Evolutionary conservation across 2,888 invertebrate genomes (phyloP).

Genomic region (Noctua janthina): DNA sequence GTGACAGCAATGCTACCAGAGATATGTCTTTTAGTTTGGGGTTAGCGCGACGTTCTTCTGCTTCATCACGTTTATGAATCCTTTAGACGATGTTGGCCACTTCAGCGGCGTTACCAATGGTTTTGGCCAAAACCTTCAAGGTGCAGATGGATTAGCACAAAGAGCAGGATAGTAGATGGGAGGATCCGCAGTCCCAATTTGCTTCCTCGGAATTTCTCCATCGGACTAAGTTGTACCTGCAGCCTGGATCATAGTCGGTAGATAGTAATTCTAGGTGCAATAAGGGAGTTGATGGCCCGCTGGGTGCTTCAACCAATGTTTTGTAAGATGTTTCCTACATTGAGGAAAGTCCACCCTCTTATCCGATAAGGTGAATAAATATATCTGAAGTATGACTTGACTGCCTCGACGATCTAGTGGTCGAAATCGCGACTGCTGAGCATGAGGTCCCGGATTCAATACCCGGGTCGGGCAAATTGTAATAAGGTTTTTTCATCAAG

Average conservation of each 20-base stretch:
- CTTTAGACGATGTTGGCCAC: too few relatives aligned
- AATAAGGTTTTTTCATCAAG: too few relatives aligned
- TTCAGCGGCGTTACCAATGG: too few relatives aligned
- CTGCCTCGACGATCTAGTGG: too few relatives aligned
- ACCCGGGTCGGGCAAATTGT: too few relatives aligned
- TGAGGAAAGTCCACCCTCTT: background rate
- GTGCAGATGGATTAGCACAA: background rate
- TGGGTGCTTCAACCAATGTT: background rate
- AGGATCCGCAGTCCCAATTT: background rate
- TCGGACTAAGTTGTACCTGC: background rate
- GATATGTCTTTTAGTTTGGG: too few relatives aligned
- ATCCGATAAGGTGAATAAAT: background rate
- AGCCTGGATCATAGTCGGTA: background rate
- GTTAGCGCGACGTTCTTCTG: too few relatives aligned
- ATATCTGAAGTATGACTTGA: background rate
- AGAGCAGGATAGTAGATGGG: background rate
- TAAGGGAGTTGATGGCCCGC: background rate
- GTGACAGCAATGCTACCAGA: too few relatives aligned
- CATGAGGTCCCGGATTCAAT: too few relatives aligned
- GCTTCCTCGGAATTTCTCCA: background rate
- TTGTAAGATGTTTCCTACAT: background rate
- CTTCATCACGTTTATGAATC: too few relatives aligned
- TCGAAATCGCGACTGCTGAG: too few relatives aligned
- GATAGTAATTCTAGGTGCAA: background rate
- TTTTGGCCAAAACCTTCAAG: too few relatives aligned